These are phyloP conservation scores for Ophthalmolycus amberensis DNA, from an alignment of 2,113 vertebrate species.

Conservation along the genomic window DNA sequence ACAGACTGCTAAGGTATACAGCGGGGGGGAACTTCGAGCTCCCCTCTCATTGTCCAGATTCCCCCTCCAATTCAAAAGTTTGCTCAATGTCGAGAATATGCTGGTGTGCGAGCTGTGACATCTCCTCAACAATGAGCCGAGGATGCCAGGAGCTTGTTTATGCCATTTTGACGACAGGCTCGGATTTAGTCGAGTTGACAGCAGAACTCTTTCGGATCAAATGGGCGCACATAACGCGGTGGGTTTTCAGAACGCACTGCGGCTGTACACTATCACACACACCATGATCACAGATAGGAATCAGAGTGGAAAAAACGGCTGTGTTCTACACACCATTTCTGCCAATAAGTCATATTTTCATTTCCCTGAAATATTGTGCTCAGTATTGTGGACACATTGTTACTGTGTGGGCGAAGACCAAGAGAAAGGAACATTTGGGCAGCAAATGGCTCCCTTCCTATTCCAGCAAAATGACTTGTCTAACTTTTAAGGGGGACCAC, in stretches of 20 bases:
- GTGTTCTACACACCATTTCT: constrained; percentile 13
- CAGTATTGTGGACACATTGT: constrained; percentile 24
- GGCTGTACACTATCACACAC: not conserved
- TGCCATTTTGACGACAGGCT: constrained; percentile 45
- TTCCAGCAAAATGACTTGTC: constrained; percentile 7
- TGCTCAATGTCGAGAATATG: constrained; percentile 35
- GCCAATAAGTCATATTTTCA: constrained; percentile 7
- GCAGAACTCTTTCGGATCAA: constrained; percentile 40
- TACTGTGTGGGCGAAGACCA: constrained; percentile 40
- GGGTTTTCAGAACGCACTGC: not conserved
- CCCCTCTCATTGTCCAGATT: constrained; percentile 71
- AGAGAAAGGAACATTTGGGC: not conserved
- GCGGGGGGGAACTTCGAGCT: constrained; percentile 42
- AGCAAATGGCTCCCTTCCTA: constrained; percentile 6
- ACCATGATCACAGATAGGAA: not conserved
- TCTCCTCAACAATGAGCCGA: constrained; percentile 48
- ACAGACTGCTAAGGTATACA: constrained; percentile 67
- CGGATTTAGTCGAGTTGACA: constrained; percentile 18
- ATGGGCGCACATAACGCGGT: constrained; percentile 15
- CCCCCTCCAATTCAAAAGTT: constrained; percentile 51
- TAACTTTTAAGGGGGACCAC: constrained; percentile 23
- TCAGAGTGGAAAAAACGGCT: not conserved
- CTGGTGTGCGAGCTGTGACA: constrained; percentile 47
- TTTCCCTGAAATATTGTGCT: constrained; percentile 32
- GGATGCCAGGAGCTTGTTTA: constrained; percentile 63